Evolutionary conservation across 2,888 invertebrate genomes (phyloP).

Genomic region (Drosophila nr. fundita): DNA sequence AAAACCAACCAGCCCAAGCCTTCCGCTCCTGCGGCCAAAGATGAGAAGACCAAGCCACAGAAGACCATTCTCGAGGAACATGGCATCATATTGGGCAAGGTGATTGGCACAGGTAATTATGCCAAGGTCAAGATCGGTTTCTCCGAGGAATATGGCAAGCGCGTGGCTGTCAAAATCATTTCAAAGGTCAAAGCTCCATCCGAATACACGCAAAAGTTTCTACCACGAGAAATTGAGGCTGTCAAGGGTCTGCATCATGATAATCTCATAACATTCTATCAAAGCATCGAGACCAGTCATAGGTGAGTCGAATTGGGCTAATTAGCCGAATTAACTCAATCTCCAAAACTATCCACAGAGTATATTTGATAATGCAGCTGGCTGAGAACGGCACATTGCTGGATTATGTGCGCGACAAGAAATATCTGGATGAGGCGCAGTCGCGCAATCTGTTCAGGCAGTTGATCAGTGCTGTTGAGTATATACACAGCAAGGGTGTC

Average conservation of each 20-base stretch:
- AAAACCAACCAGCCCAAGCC: conserved; percentile 10
- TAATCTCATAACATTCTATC: conserved; percentile 91
- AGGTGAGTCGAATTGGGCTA: conserved; percentile 86
- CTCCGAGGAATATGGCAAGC: conserved; percentile 89
- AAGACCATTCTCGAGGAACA: conserved; percentile 91
- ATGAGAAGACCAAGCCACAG: conserved; percentile 65
- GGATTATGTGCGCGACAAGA: conserved; percentile 90
- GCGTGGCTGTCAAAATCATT: conserved; percentile 93
- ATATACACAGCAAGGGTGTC: conserved; percentile 92
- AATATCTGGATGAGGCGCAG: conserved; percentile 89
- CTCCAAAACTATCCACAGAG: conserved; percentile 85
- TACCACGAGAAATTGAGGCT: conserved; percentile 93
- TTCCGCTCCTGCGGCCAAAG: conserved; percentile 4
- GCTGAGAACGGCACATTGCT: conserved; percentile 92
- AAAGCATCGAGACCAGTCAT: conserved; percentile 94
- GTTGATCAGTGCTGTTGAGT: conserved; percentile 90
- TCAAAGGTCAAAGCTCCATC: conserved; percentile 92
- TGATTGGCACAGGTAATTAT: conserved; percentile 93
- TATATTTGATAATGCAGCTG: conserved; percentile 94
- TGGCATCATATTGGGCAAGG: conserved; percentile 90
- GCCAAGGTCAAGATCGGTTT: conserved; percentile 92
- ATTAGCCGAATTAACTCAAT: background rate
- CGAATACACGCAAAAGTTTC: conserved; percentile 92
- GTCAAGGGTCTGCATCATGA: conserved; percentile 92
- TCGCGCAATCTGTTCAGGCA: conserved; percentile 90